These are phyloP conservation scores for Malthinus seriepunctatus DNA, from an alignment of 2,888 invertebrate genomes.

Conservation along the genomic window DNA sequence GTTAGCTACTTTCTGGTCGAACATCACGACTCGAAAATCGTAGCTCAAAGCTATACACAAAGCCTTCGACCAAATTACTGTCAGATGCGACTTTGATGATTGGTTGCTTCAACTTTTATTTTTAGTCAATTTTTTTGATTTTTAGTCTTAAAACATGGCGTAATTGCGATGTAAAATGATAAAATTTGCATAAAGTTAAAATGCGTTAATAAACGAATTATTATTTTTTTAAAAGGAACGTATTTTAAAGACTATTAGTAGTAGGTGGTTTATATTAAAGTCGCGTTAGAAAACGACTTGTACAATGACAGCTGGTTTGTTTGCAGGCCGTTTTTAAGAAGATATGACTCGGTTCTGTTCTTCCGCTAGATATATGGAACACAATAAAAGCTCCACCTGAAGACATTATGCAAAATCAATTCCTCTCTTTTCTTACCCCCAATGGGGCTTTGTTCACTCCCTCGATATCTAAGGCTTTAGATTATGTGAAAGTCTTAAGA, in stretches of 20 bases:
- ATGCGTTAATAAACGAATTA: neutral
- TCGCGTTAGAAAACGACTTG: conserved; percentile 48
- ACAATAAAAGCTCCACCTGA: conserved; percentile 57
- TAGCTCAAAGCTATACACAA: conserved; percentile 43
- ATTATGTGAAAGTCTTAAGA: conserved; percentile 51
- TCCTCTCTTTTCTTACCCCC: conserved; percentile 46
- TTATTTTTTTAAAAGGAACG: neutral
- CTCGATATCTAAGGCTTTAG: conserved; percentile 46
- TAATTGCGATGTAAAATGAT: conserved; percentile 45
- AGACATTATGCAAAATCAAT: conserved; percentile 60
- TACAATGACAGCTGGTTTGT: conserved; percentile 54
- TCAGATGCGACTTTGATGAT: conserved; percentile 54
- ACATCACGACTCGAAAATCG: conserved; percentile 51
- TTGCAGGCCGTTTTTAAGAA: conserved; percentile 51
- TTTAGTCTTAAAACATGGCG: conserved; percentile 44
- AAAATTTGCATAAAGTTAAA: conserved; percentile 42
- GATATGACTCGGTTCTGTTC: conserved; percentile 47
- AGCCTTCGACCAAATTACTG: conserved; percentile 45
- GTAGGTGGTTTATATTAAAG: conserved; percentile 48
- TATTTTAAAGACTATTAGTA: conserved; percentile 37
- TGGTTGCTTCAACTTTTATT: conserved; percentile 44
- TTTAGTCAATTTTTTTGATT: conserved; percentile 32
- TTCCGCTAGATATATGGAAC: conserved; percentile 54
- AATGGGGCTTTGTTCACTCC: conserved; percentile 49
- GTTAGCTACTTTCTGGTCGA: conserved; percentile 43